Percentiles rank a stretch among this genome's conserved stretches.
Conservation (phyloP, 1,140 invertebrate genomes). For the Holcopasites calliopsidis region DNA sequence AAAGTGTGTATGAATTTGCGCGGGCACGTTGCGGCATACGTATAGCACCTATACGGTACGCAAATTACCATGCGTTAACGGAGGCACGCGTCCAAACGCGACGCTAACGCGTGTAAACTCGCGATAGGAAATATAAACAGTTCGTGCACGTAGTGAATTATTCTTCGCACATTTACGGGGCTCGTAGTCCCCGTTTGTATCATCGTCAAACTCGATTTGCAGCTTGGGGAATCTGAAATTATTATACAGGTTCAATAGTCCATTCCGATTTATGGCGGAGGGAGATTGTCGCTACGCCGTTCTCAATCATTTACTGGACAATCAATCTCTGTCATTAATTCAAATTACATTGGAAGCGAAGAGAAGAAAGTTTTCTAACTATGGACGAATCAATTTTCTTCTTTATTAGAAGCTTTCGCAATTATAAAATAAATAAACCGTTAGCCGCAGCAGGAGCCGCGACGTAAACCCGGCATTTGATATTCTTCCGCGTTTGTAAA, state of each 20-base stretch:
- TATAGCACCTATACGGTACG: too few species aligned
- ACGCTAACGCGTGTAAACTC: not conserved
- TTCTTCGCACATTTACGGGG: not conserved
- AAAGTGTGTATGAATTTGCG: not conserved
- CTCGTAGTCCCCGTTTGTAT: not conserved
- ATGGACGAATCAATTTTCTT: too few species aligned
- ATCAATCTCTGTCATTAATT: too few species aligned
- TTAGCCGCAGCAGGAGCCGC: not conserved
- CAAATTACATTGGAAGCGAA: too few species aligned
- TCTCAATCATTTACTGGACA: not conserved
- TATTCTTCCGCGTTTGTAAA: not conserved
- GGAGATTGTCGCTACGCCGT: not conserved
- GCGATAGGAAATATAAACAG: not conserved
- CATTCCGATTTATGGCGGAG: too few species aligned
- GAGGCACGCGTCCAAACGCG: not conserved
- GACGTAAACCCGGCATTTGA: not conserved
- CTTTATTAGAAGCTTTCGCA: not conserved
- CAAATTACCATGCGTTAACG: conserved; percentile 1
- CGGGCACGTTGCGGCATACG: not conserved
- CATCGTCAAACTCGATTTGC: not conserved
- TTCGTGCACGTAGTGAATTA: not conserved
- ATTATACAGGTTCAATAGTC: too few species aligned
- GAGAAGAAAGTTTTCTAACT: too few species aligned
- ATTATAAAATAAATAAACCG: not conserved
- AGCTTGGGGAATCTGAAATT: not conserved